Percentiles rank a stretch among this genome's conserved stretches.
These are phyloP conservation scores for Torymus tubicola DNA, from an alignment of 2,888 invertebrate genomes.

Conservation along the genomic window DNA sequence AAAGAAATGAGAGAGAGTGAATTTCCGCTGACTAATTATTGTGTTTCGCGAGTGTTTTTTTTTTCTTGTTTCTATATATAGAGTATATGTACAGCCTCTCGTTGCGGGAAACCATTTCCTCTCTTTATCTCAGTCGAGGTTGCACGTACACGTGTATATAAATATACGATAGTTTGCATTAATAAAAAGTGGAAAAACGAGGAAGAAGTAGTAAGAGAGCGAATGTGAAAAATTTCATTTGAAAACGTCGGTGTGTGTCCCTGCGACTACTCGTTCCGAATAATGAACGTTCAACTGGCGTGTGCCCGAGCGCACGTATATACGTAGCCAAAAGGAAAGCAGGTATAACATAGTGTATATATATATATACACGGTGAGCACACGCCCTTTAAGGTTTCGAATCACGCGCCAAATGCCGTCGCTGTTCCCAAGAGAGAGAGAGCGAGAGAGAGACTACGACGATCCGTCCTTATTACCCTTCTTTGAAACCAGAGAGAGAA, in stretches of 20 bases:
- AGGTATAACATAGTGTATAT: too few species aligned
- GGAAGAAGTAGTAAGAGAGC: constrained; percentile 2
- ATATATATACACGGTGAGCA: too few species aligned
- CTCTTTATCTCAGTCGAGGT: too few species aligned
- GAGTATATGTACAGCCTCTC: too few species aligned
- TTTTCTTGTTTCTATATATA: too few species aligned
- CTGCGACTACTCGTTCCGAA: constrained; percentile 16
- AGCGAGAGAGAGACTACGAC: constrained; percentile 12
- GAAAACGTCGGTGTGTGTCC: constrained; percentile 9
- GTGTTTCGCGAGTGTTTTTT: constrained; percentile 36
- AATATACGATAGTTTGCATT: background rate
- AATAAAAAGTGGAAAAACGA: constrained; percentile 55
- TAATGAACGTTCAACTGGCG: constrained; percentile 46
- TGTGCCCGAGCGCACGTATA: too few species aligned
- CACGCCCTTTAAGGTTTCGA: constrained; percentile 19
- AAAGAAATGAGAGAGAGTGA: background rate
- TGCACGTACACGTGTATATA: too few species aligned
- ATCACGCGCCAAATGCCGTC: constrained; percentile 48
- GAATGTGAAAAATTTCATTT: constrained; percentile 42
- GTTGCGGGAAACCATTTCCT: too few species aligned
- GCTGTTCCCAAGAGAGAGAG: background rate
- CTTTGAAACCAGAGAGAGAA: constrained; percentile 11
- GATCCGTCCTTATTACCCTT: constrained; percentile 46
- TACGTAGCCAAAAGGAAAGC: constrained; percentile 18
- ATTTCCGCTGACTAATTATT: constrained; percentile 40